Evolutionary conservation across 1,140 invertebrate genomes (phyloP).

Genomic region (Trinorchestia longiramus): DNA sequence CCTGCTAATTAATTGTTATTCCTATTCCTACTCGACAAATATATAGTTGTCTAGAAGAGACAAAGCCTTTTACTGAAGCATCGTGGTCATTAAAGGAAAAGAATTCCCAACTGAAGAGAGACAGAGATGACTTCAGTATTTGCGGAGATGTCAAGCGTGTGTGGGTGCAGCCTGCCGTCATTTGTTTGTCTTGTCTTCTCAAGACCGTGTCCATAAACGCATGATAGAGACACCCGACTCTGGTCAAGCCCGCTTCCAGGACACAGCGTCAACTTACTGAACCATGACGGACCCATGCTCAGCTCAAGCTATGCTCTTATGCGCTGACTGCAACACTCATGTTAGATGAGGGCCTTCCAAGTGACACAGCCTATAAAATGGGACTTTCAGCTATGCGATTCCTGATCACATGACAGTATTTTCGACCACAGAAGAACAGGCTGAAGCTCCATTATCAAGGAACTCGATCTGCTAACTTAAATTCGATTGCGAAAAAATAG

Average conservation of each 20-base stretch:
- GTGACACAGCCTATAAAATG: not conserved
- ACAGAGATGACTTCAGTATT: conserved; percentile 25
- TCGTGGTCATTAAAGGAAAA: not conserved
- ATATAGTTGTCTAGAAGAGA: not conserved
- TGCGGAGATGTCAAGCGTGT: conserved; percentile 24
- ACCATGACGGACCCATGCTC: not conserved
- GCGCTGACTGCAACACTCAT: not conserved
- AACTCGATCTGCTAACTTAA: too few species aligned
- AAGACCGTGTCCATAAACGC: conserved; percentile 37
- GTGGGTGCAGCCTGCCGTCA: not conserved
- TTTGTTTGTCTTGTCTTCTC: conserved; percentile 42
- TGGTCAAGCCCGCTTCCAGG: not conserved
- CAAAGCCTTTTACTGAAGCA: not conserved
- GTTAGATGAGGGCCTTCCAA: not conserved
- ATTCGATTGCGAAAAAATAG: too few species aligned
- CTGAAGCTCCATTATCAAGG: too few species aligned
- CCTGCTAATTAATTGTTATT: not conserved
- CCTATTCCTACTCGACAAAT: too few species aligned
- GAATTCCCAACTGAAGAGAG: not conserved
- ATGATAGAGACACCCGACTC: conserved; percentile 35
- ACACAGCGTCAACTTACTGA: not conserved
- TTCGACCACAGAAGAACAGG: too few species aligned
- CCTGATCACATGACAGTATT: too few species aligned
- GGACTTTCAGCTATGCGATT: too few species aligned
- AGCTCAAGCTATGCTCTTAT: not conserved